Percentiles rank a stretch among this genome's conserved stretches.
phyloP scores from a whole-genome alignment of 2,888 invertebrate species.

The Scaptomyza flava region DNA sequence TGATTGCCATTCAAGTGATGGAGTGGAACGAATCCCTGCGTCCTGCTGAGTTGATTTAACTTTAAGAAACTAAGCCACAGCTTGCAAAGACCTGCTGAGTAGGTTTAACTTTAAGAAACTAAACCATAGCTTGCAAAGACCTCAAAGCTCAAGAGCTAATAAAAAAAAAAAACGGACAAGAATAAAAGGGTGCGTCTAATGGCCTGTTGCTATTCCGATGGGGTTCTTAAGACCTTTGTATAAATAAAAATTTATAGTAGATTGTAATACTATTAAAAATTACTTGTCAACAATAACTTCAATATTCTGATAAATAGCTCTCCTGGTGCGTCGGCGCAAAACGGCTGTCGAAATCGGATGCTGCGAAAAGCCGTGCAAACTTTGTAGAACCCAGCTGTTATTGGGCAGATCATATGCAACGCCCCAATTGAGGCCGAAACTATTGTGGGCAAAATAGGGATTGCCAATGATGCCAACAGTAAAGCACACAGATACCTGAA shows the following conservation, averaged over 20 bases:
- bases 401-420: constrained; percentile 88
- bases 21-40: constrained; percentile 6
- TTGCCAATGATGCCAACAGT: constrained; percentile 87
- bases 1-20: constrained; percentile 29
- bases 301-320: constrained; percentile 77
- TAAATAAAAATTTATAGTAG: neutral
- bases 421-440: constrained; percentile 89
- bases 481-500: constrained; percentile 86
- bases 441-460: constrained; percentile 86
- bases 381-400: constrained; percentile 85
- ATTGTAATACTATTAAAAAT: neutral
- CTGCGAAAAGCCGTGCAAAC: constrained; percentile 78
- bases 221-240: neutral
- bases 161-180: neutral
- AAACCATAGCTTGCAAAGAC: neutral
- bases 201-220: neutral
- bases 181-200: neutral
- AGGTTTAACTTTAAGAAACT: neutral
- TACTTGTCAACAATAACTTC: constrained; percentile 88
- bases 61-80: neutral
- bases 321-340: constrained; percentile 85
- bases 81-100: neutral
- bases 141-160: neutral
- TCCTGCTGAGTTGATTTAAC: neutral
- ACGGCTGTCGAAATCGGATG: constrained; percentile 79